Evolutionary conservation across 2,888 invertebrate species (phyloP), one percentile per base, ranked within the genome.

Genomic region (Metellina segmentata): DNA sequence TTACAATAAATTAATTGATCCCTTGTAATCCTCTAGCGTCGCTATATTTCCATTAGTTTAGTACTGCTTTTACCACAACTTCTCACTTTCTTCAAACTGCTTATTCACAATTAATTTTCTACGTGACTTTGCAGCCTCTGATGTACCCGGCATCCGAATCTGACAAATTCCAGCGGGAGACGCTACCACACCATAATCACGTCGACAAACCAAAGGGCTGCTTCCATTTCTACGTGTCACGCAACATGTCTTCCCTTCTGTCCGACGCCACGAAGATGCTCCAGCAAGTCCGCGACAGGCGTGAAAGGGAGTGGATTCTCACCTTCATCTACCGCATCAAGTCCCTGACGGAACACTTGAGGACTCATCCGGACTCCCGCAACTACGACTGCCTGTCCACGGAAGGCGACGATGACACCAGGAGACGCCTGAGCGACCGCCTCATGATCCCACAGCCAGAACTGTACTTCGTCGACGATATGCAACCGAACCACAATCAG

Each of bases 181-280:
- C 69, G 7, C 19, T 52, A 0, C 16, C 61, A 16, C 72, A 53
- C 7, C 71, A n/a, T 19, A 70, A 20, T 19, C 61, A 61, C 34
- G 72, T 71, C 8, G 81, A 81, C n/a, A 90, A 75, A n/a, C 78
- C 91, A 8, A 91, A 77, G 72, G 71, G 75, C 79, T 90, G 90
- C 77, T 93, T 72, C 20, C 93, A 87, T 34, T 90, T 90, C 48
- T 88, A 75, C 19, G 81, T 93, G 6, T 88, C 93, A 1, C 91
- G 82, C 20, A 91, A 93, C 16, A 91, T 90, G 88, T 89, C 91
- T 51, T 87, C 85, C 70, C 77, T 93, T 9, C 79, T 93, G 7
- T 81, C 91, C 6, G 91, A 93, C 19, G 93, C 93, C 48, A 87
- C 87, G 7, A 85, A 86, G 49, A 91, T 93, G 93, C 51, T 93